Percentiles rank a stretch among this genome's conserved stretches.
These are phyloP conservation scores for Heliothis subflexa DNA, from an alignment of 1,140 invertebrate species.

Conservation along the genomic window DNA sequence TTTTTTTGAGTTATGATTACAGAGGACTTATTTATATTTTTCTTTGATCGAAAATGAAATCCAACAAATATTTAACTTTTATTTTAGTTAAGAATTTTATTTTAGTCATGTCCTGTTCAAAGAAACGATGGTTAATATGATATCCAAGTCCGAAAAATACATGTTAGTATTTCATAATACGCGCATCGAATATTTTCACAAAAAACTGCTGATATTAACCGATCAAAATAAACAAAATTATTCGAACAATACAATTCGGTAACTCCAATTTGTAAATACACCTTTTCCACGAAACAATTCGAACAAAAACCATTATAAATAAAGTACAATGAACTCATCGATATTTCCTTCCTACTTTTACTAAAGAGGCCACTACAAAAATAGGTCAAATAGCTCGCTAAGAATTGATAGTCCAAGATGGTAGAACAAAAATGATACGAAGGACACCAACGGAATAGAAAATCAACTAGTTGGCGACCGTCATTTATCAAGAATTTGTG, in stretches of 20 bases:
- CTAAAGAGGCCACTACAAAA: conserved; percentile 28
- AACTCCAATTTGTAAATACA: no score
- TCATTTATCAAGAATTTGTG: conserved; percentile 38
- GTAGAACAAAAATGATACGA: conserved; percentile 23
- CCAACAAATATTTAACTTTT: no score
- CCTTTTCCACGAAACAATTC: neutral
- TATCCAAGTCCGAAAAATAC: no score
- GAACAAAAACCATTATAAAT: conserved; percentile 8
- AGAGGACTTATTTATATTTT: neutral
- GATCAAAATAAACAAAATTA: no score
- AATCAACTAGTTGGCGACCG: conserved; percentile 12
- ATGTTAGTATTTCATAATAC: no score
- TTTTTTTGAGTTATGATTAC: neutral
- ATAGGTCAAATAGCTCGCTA: conserved; percentile 40
- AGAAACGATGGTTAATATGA: no score
- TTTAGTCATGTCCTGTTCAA: no score
- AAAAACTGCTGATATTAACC: no score
- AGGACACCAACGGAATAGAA: conserved; percentile 30
- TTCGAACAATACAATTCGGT: no score
- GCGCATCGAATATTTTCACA: no score
- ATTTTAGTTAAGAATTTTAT: no score
- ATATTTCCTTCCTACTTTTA: conserved; percentile 5
- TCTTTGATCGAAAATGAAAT: no score
- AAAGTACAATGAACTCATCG: neutral
- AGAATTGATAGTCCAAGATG: conserved; percentile 10